Evolutionary conservation across 2,797 vertebrate species (phyloP).

Genomic region (Melanotaenia pygmaea): DNA sequence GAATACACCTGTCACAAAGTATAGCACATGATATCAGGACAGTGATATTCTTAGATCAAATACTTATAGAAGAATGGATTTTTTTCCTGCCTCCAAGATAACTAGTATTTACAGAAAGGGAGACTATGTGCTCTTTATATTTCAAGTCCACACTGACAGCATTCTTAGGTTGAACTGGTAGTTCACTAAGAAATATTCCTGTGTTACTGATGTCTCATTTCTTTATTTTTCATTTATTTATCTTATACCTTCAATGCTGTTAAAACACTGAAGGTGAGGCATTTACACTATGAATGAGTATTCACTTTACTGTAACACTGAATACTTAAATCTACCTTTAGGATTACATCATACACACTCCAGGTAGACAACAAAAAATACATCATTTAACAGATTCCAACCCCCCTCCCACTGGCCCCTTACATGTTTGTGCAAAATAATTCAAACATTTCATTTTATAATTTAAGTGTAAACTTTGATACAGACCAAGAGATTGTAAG

Average conservation of each 20-base stretch:
- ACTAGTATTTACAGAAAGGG: conserved; percentile 82
- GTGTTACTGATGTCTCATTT: conserved; percentile 44
- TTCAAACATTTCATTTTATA: conserved; percentile 67
- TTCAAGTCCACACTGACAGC: conserved; percentile 69
- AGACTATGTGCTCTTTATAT: conserved; percentile 72
- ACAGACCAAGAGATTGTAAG: conserved; percentile 54
- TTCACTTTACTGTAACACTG: conserved; percentile 80
- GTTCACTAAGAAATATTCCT: conserved; percentile 62
- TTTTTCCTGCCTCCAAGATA: conserved; percentile 69
- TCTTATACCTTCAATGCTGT: conserved; percentile 51
- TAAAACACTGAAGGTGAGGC: conserved; percentile 65
- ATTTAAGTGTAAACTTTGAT: conserved; percentile 68
- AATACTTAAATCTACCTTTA: conserved; percentile 79
- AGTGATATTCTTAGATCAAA: conserved; percentile 79
- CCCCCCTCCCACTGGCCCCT: conserved; percentile 51
- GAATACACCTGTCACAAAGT: conserved; percentile 87
- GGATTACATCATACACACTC: conserved; percentile 77
- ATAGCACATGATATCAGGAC: conserved; percentile 87
- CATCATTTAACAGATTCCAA: conserved; percentile 68
- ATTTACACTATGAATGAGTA: conserved; percentile 76
- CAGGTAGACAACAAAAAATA: conserved; percentile 73
- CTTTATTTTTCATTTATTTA: conserved; percentile 24
- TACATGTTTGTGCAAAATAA: conserved; percentile 81
- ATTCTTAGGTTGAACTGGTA: conserved; percentile 66
- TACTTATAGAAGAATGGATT: conserved; percentile 74